phyloP scores from a whole-genome alignment of 1,140 invertebrate species.

The Drosophila albomicans region DNA sequence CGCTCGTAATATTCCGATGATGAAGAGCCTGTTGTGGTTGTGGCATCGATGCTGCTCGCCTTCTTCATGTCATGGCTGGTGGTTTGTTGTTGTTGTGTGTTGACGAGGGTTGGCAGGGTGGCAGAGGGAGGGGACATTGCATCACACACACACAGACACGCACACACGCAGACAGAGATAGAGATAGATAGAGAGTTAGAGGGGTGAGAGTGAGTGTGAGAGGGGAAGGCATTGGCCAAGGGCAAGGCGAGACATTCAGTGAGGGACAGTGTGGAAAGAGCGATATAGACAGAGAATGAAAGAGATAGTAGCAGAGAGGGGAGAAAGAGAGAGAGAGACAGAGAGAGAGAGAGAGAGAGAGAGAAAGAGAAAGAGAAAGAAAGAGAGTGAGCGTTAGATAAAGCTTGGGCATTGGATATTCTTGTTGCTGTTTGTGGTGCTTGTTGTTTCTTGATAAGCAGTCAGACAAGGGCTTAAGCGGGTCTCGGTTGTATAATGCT shows the following conservation, averaged over 20 bases:
- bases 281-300: conserved; percentile 22
- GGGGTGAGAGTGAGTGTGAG: background rate
- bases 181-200: background rate
- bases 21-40: conserved; percentile 52
- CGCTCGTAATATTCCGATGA: conserved; percentile 67
- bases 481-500: conserved; percentile 21
- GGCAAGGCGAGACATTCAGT: conserved; percentile 14
- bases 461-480: conserved; percentile 50
- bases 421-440: conserved; percentile 18
- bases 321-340: conserved; percentile 40
- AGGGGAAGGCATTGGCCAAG: background rate
- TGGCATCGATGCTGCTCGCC: conserved; percentile 71
- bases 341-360: conserved; percentile 45
- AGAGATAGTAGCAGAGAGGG: conserved; percentile 22
- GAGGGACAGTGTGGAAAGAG: conserved; percentile 42
- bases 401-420: conserved; percentile 57
- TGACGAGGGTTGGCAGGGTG: conserved; percentile 16
- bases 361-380: conserved; percentile 44
- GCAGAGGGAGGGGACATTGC: background rate
- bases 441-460: conserved; percentile 49
- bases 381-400: conserved; percentile 67
- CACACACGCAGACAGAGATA: conserved; percentile 29
- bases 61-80: conserved; percentile 64
- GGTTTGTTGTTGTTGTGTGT: conserved; percentile 4
- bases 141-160: conserved; percentile 24